Percentiles rank a stretch among this genome's conserved stretches.
Evolutionary conservation across 2,888 invertebrate species (phyloP).

Genomic region (Dicycla oo): DNA sequence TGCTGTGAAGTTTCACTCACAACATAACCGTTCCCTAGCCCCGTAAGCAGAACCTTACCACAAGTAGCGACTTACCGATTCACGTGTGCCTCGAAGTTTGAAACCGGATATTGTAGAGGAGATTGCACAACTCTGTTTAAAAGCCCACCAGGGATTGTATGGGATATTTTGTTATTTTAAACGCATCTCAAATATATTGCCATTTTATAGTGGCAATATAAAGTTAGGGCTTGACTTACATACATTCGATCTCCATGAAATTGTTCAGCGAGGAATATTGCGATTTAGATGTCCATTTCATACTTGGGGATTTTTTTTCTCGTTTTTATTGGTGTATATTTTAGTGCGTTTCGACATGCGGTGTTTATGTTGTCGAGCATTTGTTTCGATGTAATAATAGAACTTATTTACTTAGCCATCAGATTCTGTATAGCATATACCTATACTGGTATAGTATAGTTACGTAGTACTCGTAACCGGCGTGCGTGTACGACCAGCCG

Average conservation of each 20-base stretch:
- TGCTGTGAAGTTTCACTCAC: constrained; percentile 14
- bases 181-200: constrained; percentile 64
- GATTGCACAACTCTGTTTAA: constrained; percentile 69
- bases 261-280: constrained; percentile 39
- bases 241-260: constrained; percentile 47
- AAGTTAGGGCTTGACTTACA: constrained; percentile 53
- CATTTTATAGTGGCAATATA: constrained; percentile 62
- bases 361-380: background rate
- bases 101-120: constrained; percentile 75
- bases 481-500: too few relatives aligned
- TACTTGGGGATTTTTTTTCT: constrained; percentile 18
- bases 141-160: constrained; percentile 62
- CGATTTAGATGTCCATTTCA: constrained; percentile 39
- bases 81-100: constrained; percentile 64
- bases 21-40: constrained; percentile 1
- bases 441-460: too few relatives aligned
- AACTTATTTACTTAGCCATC: background rate
- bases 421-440: too few relatives aligned
- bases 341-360: background rate
- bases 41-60: constrained; percentile 11
- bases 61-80: constrained; percentile 51
- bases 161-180: constrained; percentile 63
- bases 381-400: background rate
- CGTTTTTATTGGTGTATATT: constrained; percentile 31
- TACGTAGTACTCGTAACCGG: too few relatives aligned